phyloP scores from a whole-genome alignment of 1,140 invertebrate species.

The Sitobion miscanthi region DNA sequence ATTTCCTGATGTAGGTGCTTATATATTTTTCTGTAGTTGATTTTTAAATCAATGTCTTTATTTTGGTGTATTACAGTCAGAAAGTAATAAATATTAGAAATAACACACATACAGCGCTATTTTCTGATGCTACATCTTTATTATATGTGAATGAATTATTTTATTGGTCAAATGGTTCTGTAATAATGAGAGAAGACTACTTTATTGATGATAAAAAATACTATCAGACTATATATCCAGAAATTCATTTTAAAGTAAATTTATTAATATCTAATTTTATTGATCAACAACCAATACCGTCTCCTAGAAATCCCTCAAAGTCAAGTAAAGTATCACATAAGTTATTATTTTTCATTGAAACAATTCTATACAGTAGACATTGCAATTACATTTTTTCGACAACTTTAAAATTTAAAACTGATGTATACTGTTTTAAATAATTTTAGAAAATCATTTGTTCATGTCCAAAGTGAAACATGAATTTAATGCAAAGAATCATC shows the following conservation, averaged over 20 bases:
- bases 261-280: constrained; percentile 36
- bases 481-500: constrained; percentile 65
- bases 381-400: too few relatives aligned
- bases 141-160: constrained; percentile 76
- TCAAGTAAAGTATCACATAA: constrained; percentile 59
- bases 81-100: constrained; percentile 75
- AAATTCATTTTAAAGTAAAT: background rate
- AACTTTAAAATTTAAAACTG: too few relatives aligned
- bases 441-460: too few relatives aligned
- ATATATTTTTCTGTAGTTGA: too few relatives aligned
- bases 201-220: constrained; percentile 69
- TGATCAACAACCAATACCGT: constrained; percentile 68
- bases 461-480: too few relatives aligned
- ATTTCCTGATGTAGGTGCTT: too few relatives aligned
- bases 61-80: constrained; percentile 64
- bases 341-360: too few relatives aligned
- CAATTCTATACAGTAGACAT: too few relatives aligned
- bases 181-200: constrained; percentile 77
- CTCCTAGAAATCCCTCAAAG: constrained; percentile 78
- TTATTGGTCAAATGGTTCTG: constrained; percentile 81
- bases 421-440: too few relatives aligned
- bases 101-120: constrained; percentile 78
- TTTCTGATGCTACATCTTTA: constrained; percentile 78
- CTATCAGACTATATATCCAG: constrained; percentile 71
- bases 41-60: background rate